phyloP scores from a whole-genome alignment of 1,140 invertebrate genomes.

The Vanessa atalanta region DNA sequence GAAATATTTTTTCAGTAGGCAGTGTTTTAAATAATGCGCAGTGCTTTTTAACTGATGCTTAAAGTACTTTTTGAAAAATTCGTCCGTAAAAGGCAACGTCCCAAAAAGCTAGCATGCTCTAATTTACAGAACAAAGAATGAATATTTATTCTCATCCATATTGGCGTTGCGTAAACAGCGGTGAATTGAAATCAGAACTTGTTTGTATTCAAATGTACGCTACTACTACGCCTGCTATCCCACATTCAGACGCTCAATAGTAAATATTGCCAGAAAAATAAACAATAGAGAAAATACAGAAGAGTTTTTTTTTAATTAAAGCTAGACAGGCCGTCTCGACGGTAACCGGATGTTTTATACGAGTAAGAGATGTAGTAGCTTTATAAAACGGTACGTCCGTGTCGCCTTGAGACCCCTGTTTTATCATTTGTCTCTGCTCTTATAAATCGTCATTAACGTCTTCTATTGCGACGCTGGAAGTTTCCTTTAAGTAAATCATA shows the following conservation, averaged over 20 bases:
- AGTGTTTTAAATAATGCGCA: not conserved
- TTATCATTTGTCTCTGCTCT: conserved; percentile 2
- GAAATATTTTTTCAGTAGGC: not conserved
- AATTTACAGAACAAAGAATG: conserved; percentile 14
- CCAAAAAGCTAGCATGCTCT: conserved; percentile 12
- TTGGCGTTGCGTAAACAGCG: conserved; percentile 18
- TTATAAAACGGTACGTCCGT: not conserved
- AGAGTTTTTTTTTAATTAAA: conserved; percentile 7
- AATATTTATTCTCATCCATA: conserved; percentile 13
- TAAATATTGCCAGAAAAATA: conserved; percentile 12
- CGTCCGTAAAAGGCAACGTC: conserved; percentile 2
- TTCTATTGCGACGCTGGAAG: not conserved
- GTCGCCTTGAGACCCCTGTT: not conserved
- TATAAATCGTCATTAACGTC: conserved; percentile 4
- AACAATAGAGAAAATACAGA: not conserved
- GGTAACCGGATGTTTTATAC: conserved; percentile 2
- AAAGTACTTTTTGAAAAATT: not conserved
- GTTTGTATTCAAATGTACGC: conserved; percentile 22
- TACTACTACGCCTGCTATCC: conserved; percentile 11
- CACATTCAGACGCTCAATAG: conserved; percentile 5
- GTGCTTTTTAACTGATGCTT: not conserved
- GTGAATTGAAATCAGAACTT: conserved; percentile 20
- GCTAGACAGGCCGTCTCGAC: not conserved
- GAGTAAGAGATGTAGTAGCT: not conserved
- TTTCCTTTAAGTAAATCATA: not conserved